Conservation (phyloP, 64 coral and sea anemone species). For the Acropora yongei region DNA sequence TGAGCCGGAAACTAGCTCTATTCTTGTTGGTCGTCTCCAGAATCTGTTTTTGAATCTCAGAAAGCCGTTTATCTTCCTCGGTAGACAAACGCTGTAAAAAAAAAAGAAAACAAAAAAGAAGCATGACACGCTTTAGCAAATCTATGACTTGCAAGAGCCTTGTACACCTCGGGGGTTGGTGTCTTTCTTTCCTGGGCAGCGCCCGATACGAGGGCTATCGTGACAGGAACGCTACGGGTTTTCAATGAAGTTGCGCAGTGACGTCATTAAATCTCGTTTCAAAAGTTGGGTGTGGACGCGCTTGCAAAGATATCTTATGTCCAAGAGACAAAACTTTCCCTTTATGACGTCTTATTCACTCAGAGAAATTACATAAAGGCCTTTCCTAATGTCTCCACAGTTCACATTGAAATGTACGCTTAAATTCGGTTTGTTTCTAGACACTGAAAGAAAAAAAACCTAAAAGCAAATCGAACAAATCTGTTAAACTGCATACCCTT, state of each 20-base stretch:
- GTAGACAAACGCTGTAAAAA: constrained; percentile 65
- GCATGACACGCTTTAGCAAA: too few relatives aligned
- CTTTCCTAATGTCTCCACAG: too few relatives aligned
- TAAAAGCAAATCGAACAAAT: too few relatives aligned
- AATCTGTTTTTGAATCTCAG: constrained; percentile 97
- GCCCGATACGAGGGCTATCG: too few relatives aligned
- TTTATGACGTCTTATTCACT: too few relatives aligned
- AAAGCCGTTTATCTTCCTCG: constrained; percentile 94
- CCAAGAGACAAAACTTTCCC: neutral
- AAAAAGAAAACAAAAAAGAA: neutral
- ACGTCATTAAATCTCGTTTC: neutral
- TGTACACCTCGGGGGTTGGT: too few relatives aligned
- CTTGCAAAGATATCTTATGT: neutral
- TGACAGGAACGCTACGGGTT: too few relatives aligned
- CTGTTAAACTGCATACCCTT: constrained; percentile 59
- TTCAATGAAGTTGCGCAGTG: neutral
- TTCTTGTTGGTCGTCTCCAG: constrained; percentile 91
- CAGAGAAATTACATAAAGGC: too few relatives aligned
- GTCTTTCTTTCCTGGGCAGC: too few relatives aligned
- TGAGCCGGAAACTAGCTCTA: constrained; percentile 67
- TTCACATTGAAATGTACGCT: too few relatives aligned
- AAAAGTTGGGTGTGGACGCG: neutral
- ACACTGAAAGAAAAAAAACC: neutral
- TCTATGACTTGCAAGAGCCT: too few relatives aligned
- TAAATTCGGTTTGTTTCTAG: too few relatives aligned